These are phyloP conservation scores for Chrysotoxum bicinctum DNA, from an alignment of 2,888 invertebrate genomes.

Conservation along the genomic window DNA sequence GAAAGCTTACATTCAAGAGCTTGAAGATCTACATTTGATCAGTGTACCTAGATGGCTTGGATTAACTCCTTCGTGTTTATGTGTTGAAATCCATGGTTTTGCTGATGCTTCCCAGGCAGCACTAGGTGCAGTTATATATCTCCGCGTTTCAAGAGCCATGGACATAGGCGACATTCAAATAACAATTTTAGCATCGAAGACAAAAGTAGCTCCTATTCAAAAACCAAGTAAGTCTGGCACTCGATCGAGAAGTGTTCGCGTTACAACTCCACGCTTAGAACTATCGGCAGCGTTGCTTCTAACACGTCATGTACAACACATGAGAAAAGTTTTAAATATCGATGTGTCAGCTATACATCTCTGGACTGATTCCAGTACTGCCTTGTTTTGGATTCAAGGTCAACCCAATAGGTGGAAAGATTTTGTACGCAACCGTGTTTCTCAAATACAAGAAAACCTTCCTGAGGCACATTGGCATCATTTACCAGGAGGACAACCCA, in stretches of 20 bases:
- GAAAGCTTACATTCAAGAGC: conserved; percentile 12
- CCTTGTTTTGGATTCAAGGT: conserved; percentile 21
- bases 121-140: conserved; percentile 20
- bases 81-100: conserved; percentile 7
- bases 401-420: conserved; percentile 32
- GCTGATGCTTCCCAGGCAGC: conserved; percentile 22
- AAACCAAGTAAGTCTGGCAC: neutral
- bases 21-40: neutral
- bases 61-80: conserved; percentile 10
- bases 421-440: conserved; percentile 17
- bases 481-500: conserved; percentile 12
- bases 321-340: neutral
- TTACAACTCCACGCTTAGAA: no score
- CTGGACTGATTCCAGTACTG: conserved; percentile 27
- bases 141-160: neutral
- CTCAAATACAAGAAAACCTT: neutral
- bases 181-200: conserved; percentile 13
- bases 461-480: conserved; percentile 7
- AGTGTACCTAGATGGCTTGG: neutral
- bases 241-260: no score
- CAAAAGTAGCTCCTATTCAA: conserved; percentile 5
- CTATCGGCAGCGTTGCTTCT: no score
- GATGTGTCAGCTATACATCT: conserved; percentile 12
- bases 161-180: conserved; percentile 1
- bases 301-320: no score